phyloP scores from a whole-genome alignment of 2,113 vertebrate species.

The Sterrhoptilus dennistouni region DNA sequence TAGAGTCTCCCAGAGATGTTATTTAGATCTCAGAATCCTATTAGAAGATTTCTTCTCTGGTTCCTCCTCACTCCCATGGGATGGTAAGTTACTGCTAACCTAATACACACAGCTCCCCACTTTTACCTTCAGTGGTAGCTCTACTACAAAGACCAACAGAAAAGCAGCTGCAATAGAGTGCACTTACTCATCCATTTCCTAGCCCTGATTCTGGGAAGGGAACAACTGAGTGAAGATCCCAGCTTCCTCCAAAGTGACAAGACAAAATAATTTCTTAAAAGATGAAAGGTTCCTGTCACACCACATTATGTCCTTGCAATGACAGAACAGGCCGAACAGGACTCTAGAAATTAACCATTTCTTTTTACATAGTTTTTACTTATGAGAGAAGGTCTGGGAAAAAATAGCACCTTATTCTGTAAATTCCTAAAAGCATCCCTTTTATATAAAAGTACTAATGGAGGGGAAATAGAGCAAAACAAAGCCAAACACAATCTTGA shows the following conservation, averaged over 20 bases:
- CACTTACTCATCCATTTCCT: background rate
- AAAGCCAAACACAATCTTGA: background rate
- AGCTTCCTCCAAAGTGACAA: background rate
- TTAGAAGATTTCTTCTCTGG: background rate
- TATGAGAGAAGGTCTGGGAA: background rate
- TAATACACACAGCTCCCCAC: background rate
- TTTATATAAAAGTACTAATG: background rate
- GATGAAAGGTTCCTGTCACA: background rate
- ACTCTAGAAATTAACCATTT: background rate
- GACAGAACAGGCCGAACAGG: background rate
- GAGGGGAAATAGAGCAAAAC: background rate
- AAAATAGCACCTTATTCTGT: background rate
- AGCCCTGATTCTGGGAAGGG: background rate
- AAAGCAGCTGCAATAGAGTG: background rate
- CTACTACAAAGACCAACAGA: background rate
- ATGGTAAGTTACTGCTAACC: background rate
- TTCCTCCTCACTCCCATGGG: background rate
- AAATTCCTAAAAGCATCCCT: background rate
- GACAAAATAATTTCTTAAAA: conserved; percentile 8
- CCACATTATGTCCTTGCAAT: background rate
- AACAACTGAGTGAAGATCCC: background rate
- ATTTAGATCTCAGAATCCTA: background rate
- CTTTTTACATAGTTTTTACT: background rate
- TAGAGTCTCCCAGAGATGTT: background rate
- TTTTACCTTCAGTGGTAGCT: background rate